Percentiles rank a stretch among this genome's conserved stretches.
These are phyloP conservation scores for Acanthosepion lycidas DNA, from an alignment of 2,888 invertebrate species.

Conservation along the genomic window DNA sequence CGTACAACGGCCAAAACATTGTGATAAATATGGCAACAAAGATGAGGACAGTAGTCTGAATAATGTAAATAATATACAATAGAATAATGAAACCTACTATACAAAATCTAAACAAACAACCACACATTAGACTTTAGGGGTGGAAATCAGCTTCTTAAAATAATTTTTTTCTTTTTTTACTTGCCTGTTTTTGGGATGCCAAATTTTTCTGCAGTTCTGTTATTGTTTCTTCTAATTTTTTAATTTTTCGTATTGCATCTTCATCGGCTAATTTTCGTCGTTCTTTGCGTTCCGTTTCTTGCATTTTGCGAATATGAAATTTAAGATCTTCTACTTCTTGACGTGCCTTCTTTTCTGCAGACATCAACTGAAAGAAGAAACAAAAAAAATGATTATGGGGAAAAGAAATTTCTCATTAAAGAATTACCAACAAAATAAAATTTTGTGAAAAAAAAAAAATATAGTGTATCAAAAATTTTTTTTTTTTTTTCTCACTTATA, in stretches of 20 bases:
- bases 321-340: slow-evolving; percentile 91
- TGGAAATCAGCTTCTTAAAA: no score
- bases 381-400: not conserved
- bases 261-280: slow-evolving; percentile 91
- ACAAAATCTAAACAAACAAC: no score
- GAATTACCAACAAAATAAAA: no score
- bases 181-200: slow-evolving; percentile 82
- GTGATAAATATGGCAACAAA: no score
- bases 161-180: not conserved
- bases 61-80: no score
- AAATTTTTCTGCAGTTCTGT: slow-evolving; percentile 90
- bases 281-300: slow-evolving; percentile 93
- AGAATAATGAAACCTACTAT: no score
- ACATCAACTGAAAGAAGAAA: slow-evolving; percentile 80
- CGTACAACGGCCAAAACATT: no score
- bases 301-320: slow-evolving; percentile 74
- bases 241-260: slow-evolving; percentile 93
- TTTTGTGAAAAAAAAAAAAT: no score
- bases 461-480: no score
- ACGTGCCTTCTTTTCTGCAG: slow-evolving; percentile 91
- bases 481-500: no score
- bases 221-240: slow-evolving; percentile 93
- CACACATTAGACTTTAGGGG: no score
- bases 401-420: not conserved
- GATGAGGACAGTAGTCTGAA: no score